phyloP scores from a whole-genome alignment of 2,113 vertebrate genomes.

The Natator depressus region DNA sequence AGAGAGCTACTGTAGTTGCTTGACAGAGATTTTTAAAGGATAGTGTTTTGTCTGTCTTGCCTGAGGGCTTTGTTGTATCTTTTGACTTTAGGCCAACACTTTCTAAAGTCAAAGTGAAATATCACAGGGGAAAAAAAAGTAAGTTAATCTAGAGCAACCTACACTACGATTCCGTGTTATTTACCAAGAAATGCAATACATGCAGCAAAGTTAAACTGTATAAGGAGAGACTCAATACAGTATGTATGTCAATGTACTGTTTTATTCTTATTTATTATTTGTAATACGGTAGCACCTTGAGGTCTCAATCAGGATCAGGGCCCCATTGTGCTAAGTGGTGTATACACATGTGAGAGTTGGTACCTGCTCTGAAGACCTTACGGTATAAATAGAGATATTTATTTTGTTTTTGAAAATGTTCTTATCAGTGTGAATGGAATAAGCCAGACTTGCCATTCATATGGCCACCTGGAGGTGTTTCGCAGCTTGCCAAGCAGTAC shows the following conservation, averaged over 20 bases:
- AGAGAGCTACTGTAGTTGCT: not conserved
- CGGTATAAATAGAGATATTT: not conserved
- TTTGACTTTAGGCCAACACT: conserved; percentile 16
- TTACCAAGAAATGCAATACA: not conserved
- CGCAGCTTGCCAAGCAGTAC: not conserved
- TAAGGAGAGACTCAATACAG: not conserved
- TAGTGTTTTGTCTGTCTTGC: conserved; percentile 11
- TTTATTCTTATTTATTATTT: not conserved
- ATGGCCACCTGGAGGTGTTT: not conserved
- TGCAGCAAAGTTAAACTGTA: not conserved
- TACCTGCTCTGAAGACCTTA: not conserved
- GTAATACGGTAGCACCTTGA: not conserved
- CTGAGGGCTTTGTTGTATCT: not conserved
- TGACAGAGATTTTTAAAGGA: not conserved
- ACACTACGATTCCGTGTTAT: not conserved
- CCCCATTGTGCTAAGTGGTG: not conserved
- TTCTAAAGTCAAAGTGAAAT: conserved; percentile 18
- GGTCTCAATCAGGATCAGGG: not conserved
- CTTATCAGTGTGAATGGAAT: too few relatives aligned
- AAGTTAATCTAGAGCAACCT: not conserved
- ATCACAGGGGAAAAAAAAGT: not conserved
- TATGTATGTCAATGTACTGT: not conserved
- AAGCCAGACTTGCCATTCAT: too few relatives aligned
- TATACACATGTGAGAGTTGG: not conserved
- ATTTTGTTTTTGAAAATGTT: too few relatives aligned